Percentiles rank a stretch among this genome's conserved stretches.
Conservation (phyloP, 2,113 vertebrate species). For the Ranitomeya imitator region DNA sequence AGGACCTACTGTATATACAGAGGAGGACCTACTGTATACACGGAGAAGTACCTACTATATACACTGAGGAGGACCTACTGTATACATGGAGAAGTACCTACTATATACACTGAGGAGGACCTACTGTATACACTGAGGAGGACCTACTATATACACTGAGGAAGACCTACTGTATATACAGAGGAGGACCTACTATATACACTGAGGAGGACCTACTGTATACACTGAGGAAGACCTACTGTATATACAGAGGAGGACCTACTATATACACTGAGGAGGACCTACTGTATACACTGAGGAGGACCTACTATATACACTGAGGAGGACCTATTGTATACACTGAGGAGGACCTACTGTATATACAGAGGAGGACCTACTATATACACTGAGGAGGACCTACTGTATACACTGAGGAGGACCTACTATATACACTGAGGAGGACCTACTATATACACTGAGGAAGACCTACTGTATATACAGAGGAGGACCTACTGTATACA, state of each 20-base stretch:
- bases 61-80: not conserved
- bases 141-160: not conserved
- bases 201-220: not conserved
- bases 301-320: too few relatives aligned
- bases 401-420: too few relatives aligned
- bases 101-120: not conserved
- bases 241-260: not conserved
- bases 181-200: not conserved
- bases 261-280: too few relatives aligned
- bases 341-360: not conserved
- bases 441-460: too few relatives aligned
- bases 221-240: too few relatives aligned
- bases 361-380: too few relatives aligned
- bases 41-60: not conserved
- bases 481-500: not conserved
- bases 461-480: not conserved
- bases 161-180: not conserved
- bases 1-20: not conserved
- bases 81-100: too few relatives aligned
- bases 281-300: not conserved
- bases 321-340: not conserved
- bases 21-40: not conserved
- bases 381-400: not conserved
- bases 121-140: too few relatives aligned
- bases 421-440: not conserved